A percentile compares a stretch with the other conserved stretches of the same genome.
Conservation (phyloP, 2,888 invertebrate genomes). For the Clitarchus hookeri region DNA sequence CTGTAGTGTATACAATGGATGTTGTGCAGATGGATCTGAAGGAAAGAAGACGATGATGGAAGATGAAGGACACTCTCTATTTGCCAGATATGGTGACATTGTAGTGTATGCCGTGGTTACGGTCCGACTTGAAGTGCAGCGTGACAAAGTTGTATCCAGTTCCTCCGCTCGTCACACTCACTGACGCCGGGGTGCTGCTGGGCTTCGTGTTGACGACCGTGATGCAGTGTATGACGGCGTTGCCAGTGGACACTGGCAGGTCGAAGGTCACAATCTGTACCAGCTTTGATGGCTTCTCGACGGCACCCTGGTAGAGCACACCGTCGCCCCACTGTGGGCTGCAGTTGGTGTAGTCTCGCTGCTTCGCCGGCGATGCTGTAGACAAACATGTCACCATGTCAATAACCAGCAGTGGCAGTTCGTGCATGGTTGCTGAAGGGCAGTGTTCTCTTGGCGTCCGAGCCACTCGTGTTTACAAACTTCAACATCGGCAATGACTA, state of each 20-base stretch:
- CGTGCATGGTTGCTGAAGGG: no score
- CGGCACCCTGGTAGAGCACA: not conserved
- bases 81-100: not conserved
- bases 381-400: no score
- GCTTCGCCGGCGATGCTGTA: not conserved
- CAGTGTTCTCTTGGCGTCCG: no score
- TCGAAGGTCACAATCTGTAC: not conserved
- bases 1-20: no score
- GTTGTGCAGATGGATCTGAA: no score
- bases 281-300: not conserved
- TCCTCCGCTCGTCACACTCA: not conserved
- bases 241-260: conserved; percentile 9
- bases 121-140: not conserved
- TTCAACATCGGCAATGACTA: no score
- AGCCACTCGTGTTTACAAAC: no score
- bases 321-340: not conserved
- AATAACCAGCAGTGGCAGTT: no score
- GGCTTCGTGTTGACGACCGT: not conserved
- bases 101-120: conserved; percentile 1
- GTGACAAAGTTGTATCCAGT: conserved; percentile 1
- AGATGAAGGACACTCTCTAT: not conserved
- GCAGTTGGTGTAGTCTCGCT: conserved; percentile 10
- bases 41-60: no score
- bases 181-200: not conserved
- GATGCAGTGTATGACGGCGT: conserved; percentile 24